phyloP scores from a whole-genome alignment of 2,113 vertebrate species.

The Dendrocopos noguchii region DNA sequence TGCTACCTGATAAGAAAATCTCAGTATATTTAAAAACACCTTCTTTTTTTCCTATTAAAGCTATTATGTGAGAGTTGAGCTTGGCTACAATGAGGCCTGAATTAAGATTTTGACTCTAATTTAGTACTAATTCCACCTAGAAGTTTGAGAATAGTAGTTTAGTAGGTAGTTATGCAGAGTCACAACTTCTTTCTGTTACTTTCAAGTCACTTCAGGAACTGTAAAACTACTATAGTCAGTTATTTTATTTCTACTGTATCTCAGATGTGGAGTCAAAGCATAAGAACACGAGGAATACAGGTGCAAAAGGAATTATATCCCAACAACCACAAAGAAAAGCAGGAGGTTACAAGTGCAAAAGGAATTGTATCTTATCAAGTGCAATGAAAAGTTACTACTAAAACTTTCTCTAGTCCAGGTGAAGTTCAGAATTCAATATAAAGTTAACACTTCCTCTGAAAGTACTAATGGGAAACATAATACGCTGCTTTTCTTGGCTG shows the following conservation, averaged over 20 bases:
- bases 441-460: constrained; percentile 57
- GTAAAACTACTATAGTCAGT: neutral
- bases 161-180: neutral
- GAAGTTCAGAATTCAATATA: constrained; percentile 62
- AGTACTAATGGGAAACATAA: constrained; percentile 53
- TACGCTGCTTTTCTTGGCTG: constrained; percentile 42
- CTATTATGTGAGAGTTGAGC: neutral
- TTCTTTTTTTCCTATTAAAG: neutral
- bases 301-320: neutral
- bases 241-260: neutral
- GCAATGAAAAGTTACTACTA: neutral
- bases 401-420: neutral
- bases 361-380: neutral
- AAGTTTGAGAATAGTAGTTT: neutral
- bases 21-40: neutral
- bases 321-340: neutral
- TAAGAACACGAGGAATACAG: neutral
- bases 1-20: neutral
- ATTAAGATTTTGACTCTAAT: neutral
- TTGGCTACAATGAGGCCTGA: neutral
- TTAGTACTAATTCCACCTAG: neutral
- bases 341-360: neutral
- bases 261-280: neutral
- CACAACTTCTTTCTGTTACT: neutral
- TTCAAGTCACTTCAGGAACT: neutral